These are phyloP conservation scores for Potamarius usumacintae DNA, from an alignment of 2,113 vertebrate species.

Conservation along the genomic window DNA sequence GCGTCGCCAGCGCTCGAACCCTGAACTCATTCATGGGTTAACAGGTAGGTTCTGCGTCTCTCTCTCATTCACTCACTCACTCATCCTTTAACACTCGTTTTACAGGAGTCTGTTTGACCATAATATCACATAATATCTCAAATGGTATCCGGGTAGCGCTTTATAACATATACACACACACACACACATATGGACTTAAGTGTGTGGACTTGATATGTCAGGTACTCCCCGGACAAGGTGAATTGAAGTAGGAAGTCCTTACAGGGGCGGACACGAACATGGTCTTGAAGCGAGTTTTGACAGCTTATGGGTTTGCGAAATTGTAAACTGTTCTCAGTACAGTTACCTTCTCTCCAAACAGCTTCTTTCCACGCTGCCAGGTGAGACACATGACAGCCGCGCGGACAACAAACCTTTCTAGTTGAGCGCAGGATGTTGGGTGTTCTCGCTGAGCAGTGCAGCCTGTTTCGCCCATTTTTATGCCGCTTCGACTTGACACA, in stretches of 20 bases:
- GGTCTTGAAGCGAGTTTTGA: conserved; percentile 61
- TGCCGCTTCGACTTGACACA: neutral
- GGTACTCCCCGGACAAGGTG: conserved; percentile 24
- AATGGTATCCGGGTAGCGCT: neutral
- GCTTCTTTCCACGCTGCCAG: conserved; percentile 63
- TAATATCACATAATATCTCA: neutral
- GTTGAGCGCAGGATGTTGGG: conserved; percentile 33
- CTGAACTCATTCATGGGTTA: conserved; percentile 82
- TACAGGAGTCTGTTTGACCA: conserved; percentile 31
- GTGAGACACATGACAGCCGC: conserved; percentile 62
- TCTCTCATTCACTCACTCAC: conserved; percentile 2
- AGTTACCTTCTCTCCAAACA: conserved; percentile 31
- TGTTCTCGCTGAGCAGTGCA: neutral
- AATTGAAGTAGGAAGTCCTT: conserved; percentile 51
- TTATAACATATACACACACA: neutral
- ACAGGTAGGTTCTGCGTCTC: conserved; percentile 74
- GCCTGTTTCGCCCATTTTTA: too few relatives aligned
- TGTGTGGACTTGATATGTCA: neutral
- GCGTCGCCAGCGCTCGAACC: conserved; percentile 71
- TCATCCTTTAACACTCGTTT: conserved; percentile 52
- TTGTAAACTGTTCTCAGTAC: conserved; percentile 58
- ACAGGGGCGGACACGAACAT: conserved; percentile 8
- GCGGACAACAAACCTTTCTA: conserved; percentile 44
- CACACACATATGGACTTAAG: neutral
- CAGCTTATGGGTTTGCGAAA: conserved; percentile 57